Evolutionary conservation across 1,140 invertebrate species (phyloP), one percentile per base, ranked within the genome.

Genomic region (Drosophila serrata): DNA sequence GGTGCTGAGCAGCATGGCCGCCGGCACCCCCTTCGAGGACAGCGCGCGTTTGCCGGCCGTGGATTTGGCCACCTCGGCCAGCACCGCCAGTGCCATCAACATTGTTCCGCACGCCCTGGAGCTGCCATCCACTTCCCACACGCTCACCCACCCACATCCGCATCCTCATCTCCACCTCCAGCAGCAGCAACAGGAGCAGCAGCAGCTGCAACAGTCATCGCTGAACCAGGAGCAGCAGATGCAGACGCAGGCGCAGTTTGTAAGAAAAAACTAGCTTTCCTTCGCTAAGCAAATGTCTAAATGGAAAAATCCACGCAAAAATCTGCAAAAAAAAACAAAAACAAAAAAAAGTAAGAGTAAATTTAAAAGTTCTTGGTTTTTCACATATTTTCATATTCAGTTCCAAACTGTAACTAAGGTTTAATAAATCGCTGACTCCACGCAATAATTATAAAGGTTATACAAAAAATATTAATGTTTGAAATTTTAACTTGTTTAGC

Each of bases 401-500:
- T 88, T 87, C 15, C 68, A 88, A 88, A 88, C 85, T 87, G 85
- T 72, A 75, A 87, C 55, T 79, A 82, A 87, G 68, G 33, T 81
- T 63, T 53, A 85, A 84, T 76, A 77, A 73, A 81, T 58, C 55
- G 78, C 82, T 81, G 75, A 87, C 74, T 87, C 63, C 73, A 80
- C 84, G 80, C 76, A 82, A 48, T 60, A 76, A 76, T 77, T 67
- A 76, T 75, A 75, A 68, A 59, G 51, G 37, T 67, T 75, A 78
- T 40, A 76, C 45, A 73, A 70, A 53, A 49, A 85, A 76, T 86
- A 79, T 76, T 76, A 79, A 72, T 76, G 82, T 86, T 87, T 79
- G 79, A 86, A 82, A 87, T 87, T 87, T 87, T 87, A 87, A 87
- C 75, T 87, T 87, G 82, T 87, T 69, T 84, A 78, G 81, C 81